Evolutionary conservation across 2,888 invertebrate species (phyloP).

Genomic region (Tubulanus polymorphus): DNA sequence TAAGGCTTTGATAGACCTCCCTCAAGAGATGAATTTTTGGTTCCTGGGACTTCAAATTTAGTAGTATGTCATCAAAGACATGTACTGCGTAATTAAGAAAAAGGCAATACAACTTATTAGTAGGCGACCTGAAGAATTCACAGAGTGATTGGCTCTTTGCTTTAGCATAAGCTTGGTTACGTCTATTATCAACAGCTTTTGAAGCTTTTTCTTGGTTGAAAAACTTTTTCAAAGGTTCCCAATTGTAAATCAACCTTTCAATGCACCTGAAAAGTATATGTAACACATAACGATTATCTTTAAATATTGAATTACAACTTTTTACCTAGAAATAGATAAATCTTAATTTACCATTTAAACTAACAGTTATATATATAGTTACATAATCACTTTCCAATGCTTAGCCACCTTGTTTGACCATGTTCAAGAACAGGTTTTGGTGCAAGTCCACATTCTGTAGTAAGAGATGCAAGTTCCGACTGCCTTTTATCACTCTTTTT

Average conservation of each 20-base stretch:
- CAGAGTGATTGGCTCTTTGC: too few relatives aligned
- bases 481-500: slow-evolving; percentile 11
- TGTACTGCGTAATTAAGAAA: slow-evolving; percentile 16
- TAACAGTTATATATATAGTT: too few relatives aligned
- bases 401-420: slow-evolving; percentile 15
- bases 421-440: slow-evolving; percentile 17
- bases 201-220: slow-evolving; percentile 3
- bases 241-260: slow-evolving; percentile 13
- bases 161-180: too few relatives aligned
- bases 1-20: not conserved
- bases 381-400: too few relatives aligned
- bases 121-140: slow-evolving; percentile 5
- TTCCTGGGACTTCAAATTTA: slow-evolving; percentile 13
- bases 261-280: too few relatives aligned
- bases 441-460: too few relatives aligned
- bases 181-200: not conserved
- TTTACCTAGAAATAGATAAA: too few relatives aligned
- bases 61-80: slow-evolving; percentile 15
- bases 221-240: slow-evolving; percentile 12
- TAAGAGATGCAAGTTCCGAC: too few relatives aligned
- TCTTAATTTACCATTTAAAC: too few relatives aligned
- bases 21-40: slow-evolving; percentile 18
- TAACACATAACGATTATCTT: too few relatives aligned
- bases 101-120: slow-evolving; percentile 12
- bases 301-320: too few relatives aligned